Evolutionary conservation across 2,888 invertebrate genomes (phyloP).

Genomic region (Norana najaformis): DNA sequence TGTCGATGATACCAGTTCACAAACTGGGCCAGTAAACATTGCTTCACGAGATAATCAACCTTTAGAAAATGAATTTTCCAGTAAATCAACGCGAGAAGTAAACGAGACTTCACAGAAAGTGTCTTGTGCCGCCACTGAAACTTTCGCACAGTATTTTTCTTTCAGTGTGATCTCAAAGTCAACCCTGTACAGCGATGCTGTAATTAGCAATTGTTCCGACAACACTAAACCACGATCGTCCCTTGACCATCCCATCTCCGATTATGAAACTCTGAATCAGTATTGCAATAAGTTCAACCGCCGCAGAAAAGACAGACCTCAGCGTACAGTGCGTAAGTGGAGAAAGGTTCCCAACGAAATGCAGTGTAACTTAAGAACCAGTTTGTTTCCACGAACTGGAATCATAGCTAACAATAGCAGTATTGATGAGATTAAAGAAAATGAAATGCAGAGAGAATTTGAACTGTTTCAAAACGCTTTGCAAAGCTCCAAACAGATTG

Average conservation of each 20-base stretch:
- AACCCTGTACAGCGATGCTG: background rate
- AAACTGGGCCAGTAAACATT: background rate
- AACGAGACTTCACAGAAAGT: background rate
- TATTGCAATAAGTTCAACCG: background rate
- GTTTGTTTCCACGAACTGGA: slow-evolving; percentile 5
- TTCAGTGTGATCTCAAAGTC: background rate
- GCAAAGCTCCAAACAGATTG: background rate
- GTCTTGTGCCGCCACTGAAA: background rate
- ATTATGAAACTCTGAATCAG: background rate
- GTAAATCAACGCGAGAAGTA: background rate
- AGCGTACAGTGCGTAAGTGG: background rate
- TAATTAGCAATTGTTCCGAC: background rate
- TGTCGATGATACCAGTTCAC: background rate
- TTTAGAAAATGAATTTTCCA: background rate
- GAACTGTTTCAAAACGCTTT: background rate
- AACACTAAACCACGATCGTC: background rate
- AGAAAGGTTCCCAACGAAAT: background rate
- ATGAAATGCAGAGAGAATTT: background rate
- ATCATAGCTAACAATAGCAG: background rate
- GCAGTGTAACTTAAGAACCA: background rate
- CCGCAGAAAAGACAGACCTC: slow-evolving; percentile 4
- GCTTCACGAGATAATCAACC: background rate
- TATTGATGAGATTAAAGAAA: background rate
- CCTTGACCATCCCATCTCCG: background rate
- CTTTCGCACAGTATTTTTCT: background rate